Evolutionary conservation across 2,113 vertebrate genomes (phyloP).

Genomic region (Gambusia holbrooki): DNA sequence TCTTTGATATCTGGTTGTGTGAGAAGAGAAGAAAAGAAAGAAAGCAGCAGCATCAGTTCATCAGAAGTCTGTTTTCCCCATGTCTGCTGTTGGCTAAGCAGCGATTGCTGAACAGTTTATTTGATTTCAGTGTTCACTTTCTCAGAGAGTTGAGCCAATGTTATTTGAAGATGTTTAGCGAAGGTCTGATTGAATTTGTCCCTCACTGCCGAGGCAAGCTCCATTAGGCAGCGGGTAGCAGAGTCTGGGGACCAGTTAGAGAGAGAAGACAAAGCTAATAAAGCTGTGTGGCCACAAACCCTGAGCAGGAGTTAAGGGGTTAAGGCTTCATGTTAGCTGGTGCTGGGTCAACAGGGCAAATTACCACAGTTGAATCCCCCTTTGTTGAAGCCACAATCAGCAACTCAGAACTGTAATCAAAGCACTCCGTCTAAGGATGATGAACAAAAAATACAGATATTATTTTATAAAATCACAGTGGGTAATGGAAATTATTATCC

Average conservation of each 20-base stretch:
- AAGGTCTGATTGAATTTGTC: slow-evolving; percentile 67
- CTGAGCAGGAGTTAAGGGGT: slow-evolving; percentile 78
- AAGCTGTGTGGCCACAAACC: slow-evolving; percentile 66
- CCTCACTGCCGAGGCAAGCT: slow-evolving; percentile 67
- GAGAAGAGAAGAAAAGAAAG: background rate
- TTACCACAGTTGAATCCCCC: slow-evolving; percentile 67
- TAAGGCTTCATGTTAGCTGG: slow-evolving; percentile 79
- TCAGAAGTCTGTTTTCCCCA: background rate
- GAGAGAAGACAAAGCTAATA: slow-evolving; percentile 70
- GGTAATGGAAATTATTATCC: slow-evolving; percentile 24
- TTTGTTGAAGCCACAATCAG: slow-evolving; percentile 79
- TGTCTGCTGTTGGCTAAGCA: background rate
- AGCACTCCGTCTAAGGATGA: slow-evolving; percentile 3
- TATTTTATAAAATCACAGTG: slow-evolving; percentile 1
- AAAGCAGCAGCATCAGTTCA: background rate
- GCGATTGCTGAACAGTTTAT: slow-evolving; percentile 17
- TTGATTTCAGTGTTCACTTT: slow-evolving; percentile 50
- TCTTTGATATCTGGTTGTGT: background rate
- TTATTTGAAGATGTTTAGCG: slow-evolving; percentile 66
- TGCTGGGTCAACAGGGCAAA: slow-evolving; percentile 75
- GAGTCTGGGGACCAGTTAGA: slow-evolving; percentile 71
- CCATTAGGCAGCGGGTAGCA: slow-evolving; percentile 75
- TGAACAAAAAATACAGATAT: slow-evolving; percentile 4
- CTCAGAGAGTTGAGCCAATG: slow-evolving; percentile 40
- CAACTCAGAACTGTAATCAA: slow-evolving; percentile 30